These are phyloP conservation scores for Ameiurus melas DNA, from an alignment of 2,113 vertebrate genomes.

Conservation along the genomic window DNA sequence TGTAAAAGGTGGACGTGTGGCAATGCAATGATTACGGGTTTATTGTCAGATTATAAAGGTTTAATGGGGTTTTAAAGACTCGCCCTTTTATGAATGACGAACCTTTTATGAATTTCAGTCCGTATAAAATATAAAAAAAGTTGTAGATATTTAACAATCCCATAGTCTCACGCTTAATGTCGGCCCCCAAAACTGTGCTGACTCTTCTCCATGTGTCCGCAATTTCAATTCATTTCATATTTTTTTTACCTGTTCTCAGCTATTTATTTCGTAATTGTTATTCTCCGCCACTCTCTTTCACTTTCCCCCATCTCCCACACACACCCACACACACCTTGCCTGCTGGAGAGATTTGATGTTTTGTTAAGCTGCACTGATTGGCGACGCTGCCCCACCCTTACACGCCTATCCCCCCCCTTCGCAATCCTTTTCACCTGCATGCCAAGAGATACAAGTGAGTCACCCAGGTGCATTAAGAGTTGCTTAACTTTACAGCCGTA, in stretches of 20 bases:
- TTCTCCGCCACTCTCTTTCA: neutral
- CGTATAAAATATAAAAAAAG: too few relatives aligned
- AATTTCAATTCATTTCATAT: neutral
- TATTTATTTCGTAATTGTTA: neutral
- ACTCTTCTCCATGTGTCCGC: neutral
- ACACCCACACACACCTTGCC: conserved; percentile 33
- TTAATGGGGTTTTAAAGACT: conserved; percentile 9
- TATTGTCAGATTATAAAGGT: conserved; percentile 2
- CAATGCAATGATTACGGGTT: neutral
- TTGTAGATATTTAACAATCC: too few relatives aligned
- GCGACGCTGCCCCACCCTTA: conserved; percentile 25
- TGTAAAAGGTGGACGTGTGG: neutral
- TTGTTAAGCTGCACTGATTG: conserved; percentile 28
- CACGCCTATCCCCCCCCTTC: conserved; percentile 30
- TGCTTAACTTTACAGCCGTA: neutral
- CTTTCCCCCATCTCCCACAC: conserved; percentile 16
- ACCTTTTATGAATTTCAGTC: neutral
- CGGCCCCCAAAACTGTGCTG: neutral
- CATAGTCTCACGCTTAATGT: too few relatives aligned
- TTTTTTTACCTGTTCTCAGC: too few relatives aligned
- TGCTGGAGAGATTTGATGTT: conserved; percentile 7
- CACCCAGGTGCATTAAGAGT: conserved; percentile 10
- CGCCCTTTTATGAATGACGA: too few relatives aligned
- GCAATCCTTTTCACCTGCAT: conserved; percentile 43
- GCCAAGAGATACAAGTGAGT: conserved; percentile 28